Evolutionary conservation across 2,113 vertebrate genomes (phyloP).

Genomic region (Pterocles gutturalis): DNA sequence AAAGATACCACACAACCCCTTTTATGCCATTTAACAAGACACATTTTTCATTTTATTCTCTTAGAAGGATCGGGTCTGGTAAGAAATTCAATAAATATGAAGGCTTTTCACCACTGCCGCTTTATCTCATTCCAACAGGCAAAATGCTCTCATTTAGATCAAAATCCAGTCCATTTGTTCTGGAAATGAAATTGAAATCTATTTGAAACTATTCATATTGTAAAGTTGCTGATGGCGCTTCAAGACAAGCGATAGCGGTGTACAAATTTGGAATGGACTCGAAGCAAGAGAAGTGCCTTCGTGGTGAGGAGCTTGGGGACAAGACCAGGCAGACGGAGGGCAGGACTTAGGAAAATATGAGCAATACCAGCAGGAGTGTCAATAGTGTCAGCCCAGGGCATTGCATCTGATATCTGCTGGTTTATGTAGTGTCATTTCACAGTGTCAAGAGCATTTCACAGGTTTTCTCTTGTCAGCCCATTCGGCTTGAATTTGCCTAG

Average conservation of each 20-base stretch:
- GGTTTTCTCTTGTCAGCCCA: neutral
- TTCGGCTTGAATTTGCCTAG: slow-evolving; percentile 9
- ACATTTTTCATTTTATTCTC: neutral
- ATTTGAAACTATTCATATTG: neutral
- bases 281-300: neutral
- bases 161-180: slow-evolving; percentile 7
- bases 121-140: neutral
- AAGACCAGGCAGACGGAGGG: neutral
- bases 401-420: neutral
- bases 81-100: slow-evolving; percentile 1
- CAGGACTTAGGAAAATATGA: neutral
- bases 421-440: neutral
- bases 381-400: too few species aligned
- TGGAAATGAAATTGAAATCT: slow-evolving; percentile 31
- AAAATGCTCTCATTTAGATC: neutral
- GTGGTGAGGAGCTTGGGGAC: neutral
- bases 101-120: neutral
- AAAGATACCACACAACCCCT: neutral
- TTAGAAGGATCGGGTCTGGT: neutral
- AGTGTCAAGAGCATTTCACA: neutral
- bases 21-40: neutral
- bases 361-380: too few species aligned
- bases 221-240: neutral
- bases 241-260: neutral
- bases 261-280: neutral